A percentile compares a stretch with the other conserved stretches of the same genome.
Conservation (phyloP, 2,797 vertebrate genomes). For the Pyrrhura leucotis region DNA sequence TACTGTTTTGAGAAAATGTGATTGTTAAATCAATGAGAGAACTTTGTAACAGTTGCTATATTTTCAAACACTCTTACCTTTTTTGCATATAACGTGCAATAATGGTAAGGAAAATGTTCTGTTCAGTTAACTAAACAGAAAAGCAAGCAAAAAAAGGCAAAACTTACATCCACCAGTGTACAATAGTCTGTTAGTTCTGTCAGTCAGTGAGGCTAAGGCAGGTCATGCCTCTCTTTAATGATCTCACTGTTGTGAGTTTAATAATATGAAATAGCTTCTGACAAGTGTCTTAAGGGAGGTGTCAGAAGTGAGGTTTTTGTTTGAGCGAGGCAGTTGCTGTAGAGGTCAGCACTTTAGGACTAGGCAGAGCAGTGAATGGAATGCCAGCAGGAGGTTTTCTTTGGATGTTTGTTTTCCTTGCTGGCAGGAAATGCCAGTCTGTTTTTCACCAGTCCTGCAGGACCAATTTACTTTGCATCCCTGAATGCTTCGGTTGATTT, state of each 20-base stretch:
- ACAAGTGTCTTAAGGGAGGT: neutral
- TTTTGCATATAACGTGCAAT: neutral
- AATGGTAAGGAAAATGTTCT: neutral
- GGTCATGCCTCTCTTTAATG: neutral
- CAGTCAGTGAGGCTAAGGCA: neutral
- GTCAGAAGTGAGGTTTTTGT: neutral
- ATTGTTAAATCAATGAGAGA: neutral
- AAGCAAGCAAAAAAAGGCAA: neutral
- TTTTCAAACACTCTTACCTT: neutral
- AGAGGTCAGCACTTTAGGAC: neutral
- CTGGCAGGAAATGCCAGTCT: neutral
- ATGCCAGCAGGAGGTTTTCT: neutral
- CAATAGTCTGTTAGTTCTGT: neutral
- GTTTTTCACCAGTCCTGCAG: neutral
- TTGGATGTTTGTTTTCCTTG: neutral
- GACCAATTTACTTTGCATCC: neutral
- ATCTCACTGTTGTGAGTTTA: neutral
- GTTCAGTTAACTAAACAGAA: neutral
- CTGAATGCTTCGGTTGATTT: neutral
- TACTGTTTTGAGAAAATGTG: neutral
- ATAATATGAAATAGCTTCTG: neutral
- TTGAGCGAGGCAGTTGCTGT: neutral
- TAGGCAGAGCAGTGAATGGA: neutral
- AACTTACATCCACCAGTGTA: fast-evolving
- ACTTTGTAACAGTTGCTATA: fast-evolving